Evolutionary conservation across 35 echinoderm and acorn worm genomes (phyloP), one percentile per base, ranked within the genome.

Genomic region (Stichopus chloronotus): DNA sequence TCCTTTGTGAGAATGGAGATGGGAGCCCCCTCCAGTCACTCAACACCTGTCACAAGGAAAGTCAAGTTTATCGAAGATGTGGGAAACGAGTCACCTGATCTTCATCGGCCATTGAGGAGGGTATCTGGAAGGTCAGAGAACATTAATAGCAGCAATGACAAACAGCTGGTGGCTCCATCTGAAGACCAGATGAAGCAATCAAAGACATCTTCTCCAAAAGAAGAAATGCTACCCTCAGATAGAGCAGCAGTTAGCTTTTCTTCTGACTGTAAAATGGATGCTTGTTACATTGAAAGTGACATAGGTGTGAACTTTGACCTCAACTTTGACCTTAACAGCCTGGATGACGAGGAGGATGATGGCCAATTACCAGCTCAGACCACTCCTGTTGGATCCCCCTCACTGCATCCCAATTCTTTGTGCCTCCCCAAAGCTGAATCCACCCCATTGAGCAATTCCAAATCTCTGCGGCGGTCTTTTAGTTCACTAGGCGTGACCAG

Each of bases 221-320:
- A 65, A 14, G 61, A 0, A 65, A 65, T 5, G 11, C 0, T 65
- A 1, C 17, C 69, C 19, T 74, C 69, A 20, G 69, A 74, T 20
- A 21, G 22, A 74, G 22, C 11, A 65, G 4, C 19, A 0, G 0
- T n/a, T n/a, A 74, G 13, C 22, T 0, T n/a, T 14, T n/a, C 69
- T 0, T 24, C 69, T 19, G 69, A 21, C 22, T 6, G 19, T 74
- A 74, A 74, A 5, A 74, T 7, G 19, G 14, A 74, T 74, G 19
- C 17, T 74, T 74, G 11, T 20, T 20, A 19, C 22, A 20, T 4
- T 14, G 61, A 65, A 65, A 14, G 21, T 83, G 81, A 63, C 57
- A 80, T 59, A 92, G 65, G 57, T 43, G 9, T 59, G 80, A 99
- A 95, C 55, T 99, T 99, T 95, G 97, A 99, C 71, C 94, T 99